A percentile compares a stretch with the other conserved stretches of the same genome.
These are phyloP conservation scores for Labia minor DNA, from an alignment of 2,888 invertebrate genomes.

Conservation along the genomic window DNA sequence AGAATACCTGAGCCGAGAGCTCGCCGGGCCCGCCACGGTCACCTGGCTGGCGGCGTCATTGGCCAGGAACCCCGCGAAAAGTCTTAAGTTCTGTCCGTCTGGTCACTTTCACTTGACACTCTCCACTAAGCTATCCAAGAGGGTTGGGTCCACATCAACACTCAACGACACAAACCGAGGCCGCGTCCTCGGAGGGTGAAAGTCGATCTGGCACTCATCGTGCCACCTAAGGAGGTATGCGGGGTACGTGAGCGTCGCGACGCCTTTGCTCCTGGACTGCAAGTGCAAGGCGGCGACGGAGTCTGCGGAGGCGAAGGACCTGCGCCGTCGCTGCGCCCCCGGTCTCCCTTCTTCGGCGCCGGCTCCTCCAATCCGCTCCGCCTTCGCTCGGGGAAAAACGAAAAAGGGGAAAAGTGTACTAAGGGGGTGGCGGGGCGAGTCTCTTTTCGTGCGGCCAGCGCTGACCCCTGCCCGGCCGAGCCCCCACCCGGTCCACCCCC, in stretches of 20 bases:
- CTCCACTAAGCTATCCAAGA: neutral
- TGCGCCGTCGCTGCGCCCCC: conserved; percentile 22
- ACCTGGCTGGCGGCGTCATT: conserved; percentile 1
- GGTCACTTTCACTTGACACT: neutral
- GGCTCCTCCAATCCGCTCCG: conserved; percentile 26
- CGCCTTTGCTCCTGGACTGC: conserved; percentile 16
- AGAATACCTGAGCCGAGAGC: neutral
- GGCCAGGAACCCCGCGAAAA: neutral
- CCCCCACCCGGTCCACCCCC: conserved; percentile 17
- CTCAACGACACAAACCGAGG: neutral
- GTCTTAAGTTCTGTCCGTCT: neutral
- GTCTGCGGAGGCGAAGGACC: conserved; percentile 22
- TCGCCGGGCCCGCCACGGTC: conserved; percentile 4
- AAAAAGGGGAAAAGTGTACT: conserved; percentile 26
- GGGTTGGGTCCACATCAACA: neutral
- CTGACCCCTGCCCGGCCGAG: conserved; percentile 13
- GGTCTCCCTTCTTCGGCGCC: conserved; percentile 21
- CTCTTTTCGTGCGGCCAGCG: conserved; percentile 21
- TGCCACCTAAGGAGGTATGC: conserved; percentile 8
- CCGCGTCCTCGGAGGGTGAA: neutral
- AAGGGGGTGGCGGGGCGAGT: conserved; percentile 23
- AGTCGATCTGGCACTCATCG: neutral
- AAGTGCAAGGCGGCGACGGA: conserved; percentile 15
- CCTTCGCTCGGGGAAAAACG: conserved; percentile 23
- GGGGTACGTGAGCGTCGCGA: conserved; percentile 18